These are phyloP conservation scores for Poeciliopsis paucimaculata DNA, from an alignment of 2,797 vertebrate genomes.

Conservation along the genomic window DNA sequence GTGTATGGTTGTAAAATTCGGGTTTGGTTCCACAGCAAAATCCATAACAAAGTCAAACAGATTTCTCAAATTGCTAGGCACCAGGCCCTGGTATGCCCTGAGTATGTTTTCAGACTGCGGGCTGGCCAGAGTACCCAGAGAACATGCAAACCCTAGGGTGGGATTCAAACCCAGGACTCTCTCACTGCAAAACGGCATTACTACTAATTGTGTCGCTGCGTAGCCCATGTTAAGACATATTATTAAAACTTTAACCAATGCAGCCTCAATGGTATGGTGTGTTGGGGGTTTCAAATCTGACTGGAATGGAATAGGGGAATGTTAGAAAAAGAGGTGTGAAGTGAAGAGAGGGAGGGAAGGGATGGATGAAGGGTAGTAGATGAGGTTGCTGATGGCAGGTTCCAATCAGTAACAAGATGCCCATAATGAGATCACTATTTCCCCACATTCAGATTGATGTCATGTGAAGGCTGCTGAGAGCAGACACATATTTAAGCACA, in stretches of 20 bases:
- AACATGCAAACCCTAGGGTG: neutral
- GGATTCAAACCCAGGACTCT: neutral
- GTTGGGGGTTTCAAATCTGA: neutral
- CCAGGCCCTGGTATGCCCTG: no score
- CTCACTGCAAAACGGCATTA: neutral
- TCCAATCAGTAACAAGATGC: slow-evolving; percentile 83
- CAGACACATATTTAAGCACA: slow-evolving; percentile 32
- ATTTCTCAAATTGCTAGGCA: no score
- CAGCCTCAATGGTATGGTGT: neutral
- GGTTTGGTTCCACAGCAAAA: neutral
- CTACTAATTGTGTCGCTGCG: neutral
- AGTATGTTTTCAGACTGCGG: no score
- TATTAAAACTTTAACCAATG: neutral
- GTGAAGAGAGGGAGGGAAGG: slow-evolving; percentile 26
- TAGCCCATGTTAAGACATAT: neutral
- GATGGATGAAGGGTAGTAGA: slow-evolving; percentile 18
- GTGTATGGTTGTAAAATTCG: neutral
- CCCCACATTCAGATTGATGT: slow-evolving; percentile 81
- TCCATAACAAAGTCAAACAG: no score
- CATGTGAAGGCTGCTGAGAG: slow-evolving; percentile 78
- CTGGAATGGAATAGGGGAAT: slow-evolving; percentile 19
- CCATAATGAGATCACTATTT: slow-evolving; percentile 86
- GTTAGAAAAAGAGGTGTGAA: slow-evolving; percentile 52
- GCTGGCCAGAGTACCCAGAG: neutral
- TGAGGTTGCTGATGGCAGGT: slow-evolving; percentile 68